Evolutionary conservation across 2,888 invertebrate genomes (phyloP), one percentile per base, ranked within the genome.

Genomic region (Mycalesis mineus): DNA sequence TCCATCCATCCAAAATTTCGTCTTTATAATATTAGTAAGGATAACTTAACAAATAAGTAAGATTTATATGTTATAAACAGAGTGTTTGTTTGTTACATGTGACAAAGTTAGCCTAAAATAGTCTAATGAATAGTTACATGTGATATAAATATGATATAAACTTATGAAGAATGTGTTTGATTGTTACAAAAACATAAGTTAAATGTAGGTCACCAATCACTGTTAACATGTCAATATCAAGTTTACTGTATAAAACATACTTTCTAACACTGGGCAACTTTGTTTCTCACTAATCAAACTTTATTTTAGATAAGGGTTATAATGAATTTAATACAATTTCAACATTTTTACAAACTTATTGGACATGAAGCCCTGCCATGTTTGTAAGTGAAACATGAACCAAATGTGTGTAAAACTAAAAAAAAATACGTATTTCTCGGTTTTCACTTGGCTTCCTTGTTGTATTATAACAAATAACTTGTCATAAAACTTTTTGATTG

Each of bases 201-300:
- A 47, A 54, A 68, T 61, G 45, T 65, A 61, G 63, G 63, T 64
- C 61, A 68, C 53, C 44, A 22, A 61, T 57, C 53, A 51, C 37
- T 55, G 13, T 31, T 52, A 54, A 54, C 28, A 51, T 15, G 39
- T 28, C 48, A 51, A 37, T 52, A 51, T 52, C 41, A 59, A 40
- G 33, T 55, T 55, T 57, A 45, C 45, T 55, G 39, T 52, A 51
- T 57, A 31, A 57, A 59, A 59, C 15, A 44, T n/a, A 17, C 15
- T 37, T 51, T 14, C 7, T 7, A 44, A 36, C 49, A 13, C 50
- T 41, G 11, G n/a, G 49, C 14, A 37, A 9, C 11, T n/a, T n/a
- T 37, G 22, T 39, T 2, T 22, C 22, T 22, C 22, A 22, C 22
- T 22, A 22, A 22, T 22, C 3, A 22, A 22, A 22, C 22, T 22